Evolutionary conservation across 2,888 invertebrate species (phyloP), one percentile per base, ranked within the genome.

Genomic region (Colletes collaris): DNA sequence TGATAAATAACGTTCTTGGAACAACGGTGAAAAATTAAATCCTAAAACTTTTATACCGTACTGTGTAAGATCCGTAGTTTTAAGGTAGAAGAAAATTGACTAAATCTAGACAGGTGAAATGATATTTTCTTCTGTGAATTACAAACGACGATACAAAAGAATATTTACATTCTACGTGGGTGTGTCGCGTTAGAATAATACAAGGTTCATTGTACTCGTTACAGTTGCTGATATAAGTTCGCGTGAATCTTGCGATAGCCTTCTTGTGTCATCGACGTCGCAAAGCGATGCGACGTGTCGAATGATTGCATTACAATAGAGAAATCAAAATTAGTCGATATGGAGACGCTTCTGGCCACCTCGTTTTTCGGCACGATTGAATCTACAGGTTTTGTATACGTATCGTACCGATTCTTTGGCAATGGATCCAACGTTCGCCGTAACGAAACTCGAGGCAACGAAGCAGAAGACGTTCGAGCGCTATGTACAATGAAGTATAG

Each of bases 81-180:
- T 4, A 52, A 5, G 67, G 46, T 4, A 27, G 49, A 59, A 72
- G 8, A n/a, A 16, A 72, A n/a, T 35, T 44, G 8, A 52, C 13
- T 4, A 40, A 19, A 40, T 71, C 40, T 35, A 55, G 79, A 85
- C 82, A 81, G 76, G 68, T 80, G 72, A 76, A 79, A 76, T 59
- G 69, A 73, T 81, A 77, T 65, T 84, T 75, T 72, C 56, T 82
- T 69, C 13, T 62, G 76, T 68, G 79, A 79, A 79, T 68, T 79
- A 80, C 66, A 75, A 76, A 86, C 67, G 79, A 84, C 75, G 76
- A 77, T 84, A 85, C 78, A 83, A 85, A 84, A 83, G 62, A 55
- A 74, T 87, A 87, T 87, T 81, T 87, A 87, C 87, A 87, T 11
- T 76, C 69, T 81, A 83, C 49, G 74, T 73, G 65, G 79, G 62